phyloP scores from a whole-genome alignment of 1,140 invertebrate genomes.

The Macrostomum lignano region DNA sequence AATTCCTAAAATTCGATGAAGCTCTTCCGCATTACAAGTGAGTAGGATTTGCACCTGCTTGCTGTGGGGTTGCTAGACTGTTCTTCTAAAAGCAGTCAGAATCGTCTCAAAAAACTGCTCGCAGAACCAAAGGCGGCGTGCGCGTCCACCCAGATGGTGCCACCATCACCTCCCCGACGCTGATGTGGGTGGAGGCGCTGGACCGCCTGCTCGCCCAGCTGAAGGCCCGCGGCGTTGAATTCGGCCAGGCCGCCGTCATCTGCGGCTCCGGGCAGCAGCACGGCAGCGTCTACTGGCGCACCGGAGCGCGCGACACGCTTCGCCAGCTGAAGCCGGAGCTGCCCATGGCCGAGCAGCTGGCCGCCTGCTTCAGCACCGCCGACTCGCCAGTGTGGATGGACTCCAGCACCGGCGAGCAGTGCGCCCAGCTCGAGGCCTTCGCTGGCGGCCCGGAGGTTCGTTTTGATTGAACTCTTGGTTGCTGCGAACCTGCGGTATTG shows the following conservation, averaged over 20 bases:
- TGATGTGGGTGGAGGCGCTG: no score
- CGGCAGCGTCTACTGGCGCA: conserved; percentile 70
- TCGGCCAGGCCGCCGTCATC: conserved; percentile 46
- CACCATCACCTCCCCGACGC: conserved; percentile 45
- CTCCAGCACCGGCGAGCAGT: conserved; percentile 51
- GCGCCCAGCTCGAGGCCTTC: conserved; percentile 42
- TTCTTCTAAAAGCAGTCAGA: no score
- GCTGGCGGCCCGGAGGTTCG: conserved; percentile 43
- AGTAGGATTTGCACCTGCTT: no score
- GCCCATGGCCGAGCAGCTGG: conserved; percentile 52
- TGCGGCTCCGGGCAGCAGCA: conserved; percentile 76
- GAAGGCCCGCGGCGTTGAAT: conserved; percentile 44
- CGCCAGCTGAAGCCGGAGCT: conserved; percentile 38
- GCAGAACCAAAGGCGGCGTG: conserved; percentile 34
- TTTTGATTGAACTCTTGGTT: no score
- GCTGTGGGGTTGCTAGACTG: no score
- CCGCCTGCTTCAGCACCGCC: conserved; percentile 38
- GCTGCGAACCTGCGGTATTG: no score
- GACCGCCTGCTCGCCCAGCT: conserved; percentile 62
- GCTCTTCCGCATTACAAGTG: no score
- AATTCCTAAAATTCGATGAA: no score
- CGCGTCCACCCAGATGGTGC: conserved; percentile 32
- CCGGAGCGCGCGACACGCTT: conserved; percentile 38
- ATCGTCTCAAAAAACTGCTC: conserved; percentile 4
- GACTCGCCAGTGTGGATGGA: conserved; percentile 91